A percentile compares a stretch with the other conserved stretches of the same genome.
Conservation (phyloP, 2,113 vertebrate species). For the Herpailurus yagouaroundi region DNA sequence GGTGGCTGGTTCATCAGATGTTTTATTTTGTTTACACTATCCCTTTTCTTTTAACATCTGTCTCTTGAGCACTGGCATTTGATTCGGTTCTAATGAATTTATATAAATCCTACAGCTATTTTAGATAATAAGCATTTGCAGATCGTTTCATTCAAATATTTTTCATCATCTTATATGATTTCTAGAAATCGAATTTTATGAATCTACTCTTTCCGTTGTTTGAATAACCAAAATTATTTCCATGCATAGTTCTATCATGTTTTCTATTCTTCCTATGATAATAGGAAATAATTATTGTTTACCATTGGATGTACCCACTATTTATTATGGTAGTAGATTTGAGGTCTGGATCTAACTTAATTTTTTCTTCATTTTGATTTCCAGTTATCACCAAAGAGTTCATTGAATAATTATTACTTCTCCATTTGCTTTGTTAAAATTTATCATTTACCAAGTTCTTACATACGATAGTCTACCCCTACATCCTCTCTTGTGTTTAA, state of each 20-base stretch:
- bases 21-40: background rate
- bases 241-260: background rate
- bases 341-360: background rate
- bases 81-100: background rate
- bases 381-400: background rate
- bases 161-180: background rate
- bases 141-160: slow-evolving; percentile 1
- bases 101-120: background rate
- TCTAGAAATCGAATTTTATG: background rate
- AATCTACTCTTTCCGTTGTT: background rate
- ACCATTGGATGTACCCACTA: background rate
- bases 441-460: slow-evolving; percentile 15
- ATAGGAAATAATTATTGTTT: background rate
- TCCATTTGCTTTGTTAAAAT: slow-evolving; percentile 35
- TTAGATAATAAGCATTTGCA: background rate
- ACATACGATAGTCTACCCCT: background rate
- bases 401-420: slow-evolving; percentile 39
- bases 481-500: background rate
- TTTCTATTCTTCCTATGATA: background rate
- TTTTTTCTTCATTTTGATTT: slow-evolving; percentile 50
- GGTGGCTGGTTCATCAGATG: background rate
- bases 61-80: background rate
- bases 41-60: background rate
- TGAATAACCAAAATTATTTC: slow-evolving; percentile 50
- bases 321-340: background rate